These are phyloP conservation scores for Parazoanthus swiftii DNA, from an alignment of 92 coral and sea anemone species.

Conservation along the genomic window DNA sequence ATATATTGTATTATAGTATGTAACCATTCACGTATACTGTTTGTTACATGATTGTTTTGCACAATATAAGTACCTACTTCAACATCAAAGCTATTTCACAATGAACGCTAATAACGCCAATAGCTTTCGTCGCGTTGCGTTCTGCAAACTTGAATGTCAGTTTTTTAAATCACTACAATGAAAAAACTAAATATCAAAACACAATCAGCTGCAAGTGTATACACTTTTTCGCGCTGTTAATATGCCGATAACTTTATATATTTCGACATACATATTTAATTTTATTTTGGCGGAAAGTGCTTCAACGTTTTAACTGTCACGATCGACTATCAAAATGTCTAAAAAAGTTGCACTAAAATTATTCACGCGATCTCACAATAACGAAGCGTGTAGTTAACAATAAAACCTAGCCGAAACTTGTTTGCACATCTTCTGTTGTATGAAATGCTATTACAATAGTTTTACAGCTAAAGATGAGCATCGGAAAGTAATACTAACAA, in stretches of 20 bases:
- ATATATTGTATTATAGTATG: no score
- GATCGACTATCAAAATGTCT: background rate
- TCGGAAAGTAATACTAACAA: background rate
- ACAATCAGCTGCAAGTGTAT: background rate
- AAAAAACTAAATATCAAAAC: background rate
- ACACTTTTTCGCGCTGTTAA: background rate
- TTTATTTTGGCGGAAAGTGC: slow-evolving; percentile 30
- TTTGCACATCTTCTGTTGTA: background rate
- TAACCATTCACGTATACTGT: no score
- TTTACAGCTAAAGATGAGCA: background rate
- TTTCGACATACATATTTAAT: background rate
- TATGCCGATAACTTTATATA: background rate
- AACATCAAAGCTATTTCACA: background rate
- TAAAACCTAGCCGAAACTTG: background rate
- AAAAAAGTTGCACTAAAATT: background rate
- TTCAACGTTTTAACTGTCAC: slow-evolving; percentile 16
- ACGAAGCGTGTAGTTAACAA: background rate
- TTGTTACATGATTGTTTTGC: background rate
- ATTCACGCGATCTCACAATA: background rate
- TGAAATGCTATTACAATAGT: background rate
- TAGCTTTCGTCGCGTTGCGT: no score
- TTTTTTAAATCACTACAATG: background rate
- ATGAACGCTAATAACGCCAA: background rate
- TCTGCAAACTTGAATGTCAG: background rate
- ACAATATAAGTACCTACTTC: background rate